phyloP scores from a whole-genome alignment of 2,113 vertebrate species.

The Halcyon senegalensis region DNA sequence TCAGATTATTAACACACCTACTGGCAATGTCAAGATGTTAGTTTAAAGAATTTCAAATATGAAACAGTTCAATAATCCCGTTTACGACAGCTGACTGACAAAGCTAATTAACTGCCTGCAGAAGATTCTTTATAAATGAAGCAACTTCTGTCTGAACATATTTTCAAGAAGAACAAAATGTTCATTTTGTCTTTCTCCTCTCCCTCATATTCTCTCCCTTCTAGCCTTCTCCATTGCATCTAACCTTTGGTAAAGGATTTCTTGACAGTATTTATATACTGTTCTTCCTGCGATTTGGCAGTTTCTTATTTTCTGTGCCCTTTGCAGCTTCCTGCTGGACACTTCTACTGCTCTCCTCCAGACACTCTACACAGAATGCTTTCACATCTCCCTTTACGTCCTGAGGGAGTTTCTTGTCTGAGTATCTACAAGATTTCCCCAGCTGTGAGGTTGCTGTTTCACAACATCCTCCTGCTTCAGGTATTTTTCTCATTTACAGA shows the following conservation, averaged over 20 bases:
- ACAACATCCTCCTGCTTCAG: not conserved
- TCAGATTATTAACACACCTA: conserved; percentile 74
- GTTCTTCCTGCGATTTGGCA: not conserved
- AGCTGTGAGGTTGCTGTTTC: not conserved
- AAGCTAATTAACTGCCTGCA: conserved; percentile 73
- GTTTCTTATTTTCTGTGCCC: not conserved
- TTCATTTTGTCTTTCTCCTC: conserved; percentile 15
- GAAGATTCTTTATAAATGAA: conserved; percentile 66
- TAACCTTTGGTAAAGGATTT: not conserved
- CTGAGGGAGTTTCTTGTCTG: not conserved
- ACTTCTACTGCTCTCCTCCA: not conserved
- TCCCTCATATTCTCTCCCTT: not conserved
- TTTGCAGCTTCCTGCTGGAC: not conserved
- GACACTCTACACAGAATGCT: not conserved
- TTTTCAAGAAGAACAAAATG: conserved; percentile 54
- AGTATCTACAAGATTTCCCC: not conserved
- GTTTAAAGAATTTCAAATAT: conserved; percentile 70
- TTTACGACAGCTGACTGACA: conserved; percentile 72
- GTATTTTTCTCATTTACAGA: not conserved
- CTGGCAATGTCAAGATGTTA: conserved; percentile 69
- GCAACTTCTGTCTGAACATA: conserved; percentile 52
- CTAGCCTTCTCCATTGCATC: not conserved
- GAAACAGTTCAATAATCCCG: conserved; percentile 69
- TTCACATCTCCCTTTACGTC: not conserved
- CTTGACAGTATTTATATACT: not conserved